phyloP scores from a whole-genome alignment of 2,888 invertebrate genomes.

The Peribatodes rhomboidaria region DNA sequence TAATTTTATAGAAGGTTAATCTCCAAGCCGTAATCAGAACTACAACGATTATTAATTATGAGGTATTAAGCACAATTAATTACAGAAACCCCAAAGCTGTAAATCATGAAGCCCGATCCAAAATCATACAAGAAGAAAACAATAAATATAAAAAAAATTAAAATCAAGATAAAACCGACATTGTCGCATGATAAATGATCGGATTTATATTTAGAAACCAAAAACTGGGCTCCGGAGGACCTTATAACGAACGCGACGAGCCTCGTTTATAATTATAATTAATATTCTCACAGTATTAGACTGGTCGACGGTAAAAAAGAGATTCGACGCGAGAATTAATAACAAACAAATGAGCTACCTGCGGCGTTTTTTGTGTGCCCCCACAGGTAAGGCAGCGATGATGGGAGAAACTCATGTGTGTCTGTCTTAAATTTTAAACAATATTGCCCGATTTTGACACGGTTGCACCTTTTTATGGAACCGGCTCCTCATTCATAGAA shows the following conservation, averaged over 20 bases:
- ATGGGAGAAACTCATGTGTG: conserved; percentile 82
- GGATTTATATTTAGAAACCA: conserved; percentile 82
- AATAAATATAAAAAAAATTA: conserved; percentile 62
- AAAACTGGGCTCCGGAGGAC: conserved; percentile 74
- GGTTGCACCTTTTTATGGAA: conserved; percentile 79
- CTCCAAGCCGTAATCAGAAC: background rate
- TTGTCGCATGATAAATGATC: conserved; percentile 85
- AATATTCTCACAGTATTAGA: conserved; percentile 86
- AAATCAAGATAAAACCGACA: conserved; percentile 80
- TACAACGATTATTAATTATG: conserved; percentile 45
- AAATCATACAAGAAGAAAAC: conserved; percentile 41
- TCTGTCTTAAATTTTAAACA: conserved; percentile 84
- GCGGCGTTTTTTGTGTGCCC: conserved; percentile 83
- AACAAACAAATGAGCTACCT: conserved; percentile 87
- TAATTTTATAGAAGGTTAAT: conserved; percentile 2
- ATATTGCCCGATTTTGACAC: conserved; percentile 82
- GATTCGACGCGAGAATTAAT: conserved; percentile 86
- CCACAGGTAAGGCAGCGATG: conserved; percentile 81
- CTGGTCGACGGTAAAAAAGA: conserved; percentile 79
- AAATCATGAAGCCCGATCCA: conserved; percentile 55
- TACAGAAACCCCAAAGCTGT: conserved; percentile 48
- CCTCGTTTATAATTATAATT: conserved; percentile 86
- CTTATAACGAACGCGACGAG: conserved; percentile 79
- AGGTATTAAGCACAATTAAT: conserved; percentile 36
- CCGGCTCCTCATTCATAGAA: conserved; percentile 77